Conservation (phyloP, 2,888 invertebrate species). For the Formica aserva region DNA sequence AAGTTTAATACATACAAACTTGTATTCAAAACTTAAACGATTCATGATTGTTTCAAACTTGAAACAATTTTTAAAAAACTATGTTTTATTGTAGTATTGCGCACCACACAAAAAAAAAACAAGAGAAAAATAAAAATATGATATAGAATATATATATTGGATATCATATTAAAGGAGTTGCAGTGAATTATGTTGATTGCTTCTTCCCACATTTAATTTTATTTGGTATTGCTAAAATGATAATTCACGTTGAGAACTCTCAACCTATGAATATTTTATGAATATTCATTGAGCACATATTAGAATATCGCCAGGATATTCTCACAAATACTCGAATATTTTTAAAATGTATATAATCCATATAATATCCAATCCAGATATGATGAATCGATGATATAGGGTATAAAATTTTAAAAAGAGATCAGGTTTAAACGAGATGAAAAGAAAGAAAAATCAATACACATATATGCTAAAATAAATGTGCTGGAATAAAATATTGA, state of each 20-base stretch:
- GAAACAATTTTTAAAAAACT: background rate
- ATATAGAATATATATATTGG: background rate
- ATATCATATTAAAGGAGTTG: background rate
- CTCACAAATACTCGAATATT: background rate
- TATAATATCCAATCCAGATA: slow-evolving; percentile 9
- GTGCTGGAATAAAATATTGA: background rate
- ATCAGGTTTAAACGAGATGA: background rate
- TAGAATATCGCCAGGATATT: slow-evolving; percentile 17
- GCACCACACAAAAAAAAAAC: background rate
- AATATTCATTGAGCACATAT: slow-evolving; percentile 29
- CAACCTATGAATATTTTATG: slow-evolving; percentile 36
- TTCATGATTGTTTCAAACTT: background rate
- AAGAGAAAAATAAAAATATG: background rate
- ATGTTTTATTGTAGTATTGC: background rate
- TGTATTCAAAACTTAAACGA: background rate
- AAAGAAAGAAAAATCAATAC: background rate
- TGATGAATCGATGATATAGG: background rate
- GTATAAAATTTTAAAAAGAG: background rate
- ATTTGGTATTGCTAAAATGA: slow-evolving; percentile 26
- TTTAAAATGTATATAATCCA: slow-evolving; percentile 22
- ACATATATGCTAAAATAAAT: background rate
- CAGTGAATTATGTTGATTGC: background rate
- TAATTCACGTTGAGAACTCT: slow-evolving; percentile 18
- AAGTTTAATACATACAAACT: slow-evolving; percentile 1
- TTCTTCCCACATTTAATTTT: slow-evolving; percentile 20